phyloP scores from a whole-genome alignment of 2,888 invertebrate genomes.

The Scaptomyza caliginosa region DNA sequence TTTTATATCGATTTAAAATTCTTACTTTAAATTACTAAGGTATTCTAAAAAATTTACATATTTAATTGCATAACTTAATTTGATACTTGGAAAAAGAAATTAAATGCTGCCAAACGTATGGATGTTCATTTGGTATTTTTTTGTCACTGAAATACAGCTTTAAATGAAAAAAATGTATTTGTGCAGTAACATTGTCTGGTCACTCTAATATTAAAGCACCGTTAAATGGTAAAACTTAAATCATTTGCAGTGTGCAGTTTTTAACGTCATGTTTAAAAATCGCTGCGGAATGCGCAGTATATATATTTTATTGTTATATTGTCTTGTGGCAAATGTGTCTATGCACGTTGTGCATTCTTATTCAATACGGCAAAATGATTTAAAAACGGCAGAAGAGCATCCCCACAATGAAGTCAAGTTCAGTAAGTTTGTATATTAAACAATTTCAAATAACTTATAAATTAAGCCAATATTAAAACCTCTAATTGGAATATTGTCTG shows the following conservation, averaged over 20 bases:
- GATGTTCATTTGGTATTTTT: neutral
- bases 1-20: neutral
- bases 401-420: slow-evolving; percentile 26
- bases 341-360: slow-evolving; percentile 26
- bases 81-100: neutral
- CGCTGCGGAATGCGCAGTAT: slow-evolving; percentile 21
- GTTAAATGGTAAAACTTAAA: slow-evolving; percentile 17
- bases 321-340: slow-evolving; percentile 20
- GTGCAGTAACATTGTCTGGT: slow-evolving; percentile 12
- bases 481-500: neutral
- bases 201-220: slow-evolving; percentile 38
- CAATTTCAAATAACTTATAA: no score
- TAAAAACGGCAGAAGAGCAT: slow-evolving; percentile 8
- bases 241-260: neutral
- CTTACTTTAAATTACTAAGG: neutral
- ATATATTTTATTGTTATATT: slow-evolving; percentile 26
- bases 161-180: neutral
- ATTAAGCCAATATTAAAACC: no score
- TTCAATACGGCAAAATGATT: slow-evolving; percentile 55
- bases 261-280: neutral
- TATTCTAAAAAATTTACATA: no score
- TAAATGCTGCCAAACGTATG: neutral
- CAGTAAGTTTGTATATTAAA: no score
- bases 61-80: no score
- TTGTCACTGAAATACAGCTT: neutral